Percentiles rank a stretch among this genome's conserved stretches.
Evolutionary conservation across 2,797 vertebrate species (phyloP).

Genomic region (Salarias fasciatus): DNA sequence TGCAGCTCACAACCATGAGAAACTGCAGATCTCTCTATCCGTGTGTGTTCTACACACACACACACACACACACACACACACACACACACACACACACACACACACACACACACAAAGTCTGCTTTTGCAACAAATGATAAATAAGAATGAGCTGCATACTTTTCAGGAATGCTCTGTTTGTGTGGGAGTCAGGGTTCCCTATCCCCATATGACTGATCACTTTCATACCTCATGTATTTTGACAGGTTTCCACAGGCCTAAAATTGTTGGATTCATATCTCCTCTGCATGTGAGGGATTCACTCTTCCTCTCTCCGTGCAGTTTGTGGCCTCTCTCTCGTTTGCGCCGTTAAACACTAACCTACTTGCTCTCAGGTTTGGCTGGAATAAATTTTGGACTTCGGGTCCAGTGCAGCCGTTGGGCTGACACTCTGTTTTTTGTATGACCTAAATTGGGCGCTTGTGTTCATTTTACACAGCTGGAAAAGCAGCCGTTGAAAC

Average conservation of each 20-base stretch:
- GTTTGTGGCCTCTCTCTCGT: slow-evolving; percentile 51
- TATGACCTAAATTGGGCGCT: slow-evolving; percentile 66
- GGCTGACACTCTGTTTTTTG: slow-evolving; percentile 19
- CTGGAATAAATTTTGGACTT: slow-evolving; percentile 51
- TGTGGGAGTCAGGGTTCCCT: background rate
- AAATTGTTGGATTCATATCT: slow-evolving; percentile 10
- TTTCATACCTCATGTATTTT: slow-evolving; percentile 1
- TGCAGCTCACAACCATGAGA: slow-evolving; percentile 79
- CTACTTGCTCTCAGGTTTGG: slow-evolving; percentile 38
- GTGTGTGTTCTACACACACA: background rate
- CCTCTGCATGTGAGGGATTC: too few species aligned
- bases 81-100: too few species aligned
- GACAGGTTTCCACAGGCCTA: slow-evolving; percentile 1
- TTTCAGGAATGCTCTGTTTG: background rate
- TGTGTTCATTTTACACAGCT: slow-evolving; percentile 67
- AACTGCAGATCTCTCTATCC: slow-evolving; percentile 74
- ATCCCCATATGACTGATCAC: slow-evolving; percentile 26
- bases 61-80: too few species aligned
- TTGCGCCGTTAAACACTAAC: slow-evolving; percentile 51
- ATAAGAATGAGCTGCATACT: slow-evolving; percentile 28
- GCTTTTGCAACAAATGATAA: slow-evolving; percentile 63
- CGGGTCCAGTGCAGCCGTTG: slow-evolving; percentile 51
- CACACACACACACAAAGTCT: too few species aligned
- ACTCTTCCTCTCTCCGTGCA: slow-evolving; percentile 6
- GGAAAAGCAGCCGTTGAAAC: slow-evolving; percentile 68